These are phyloP conservation scores for Merops nubicus DNA, from an alignment of 2,113 vertebrate species.

Conservation along the genomic window DNA sequence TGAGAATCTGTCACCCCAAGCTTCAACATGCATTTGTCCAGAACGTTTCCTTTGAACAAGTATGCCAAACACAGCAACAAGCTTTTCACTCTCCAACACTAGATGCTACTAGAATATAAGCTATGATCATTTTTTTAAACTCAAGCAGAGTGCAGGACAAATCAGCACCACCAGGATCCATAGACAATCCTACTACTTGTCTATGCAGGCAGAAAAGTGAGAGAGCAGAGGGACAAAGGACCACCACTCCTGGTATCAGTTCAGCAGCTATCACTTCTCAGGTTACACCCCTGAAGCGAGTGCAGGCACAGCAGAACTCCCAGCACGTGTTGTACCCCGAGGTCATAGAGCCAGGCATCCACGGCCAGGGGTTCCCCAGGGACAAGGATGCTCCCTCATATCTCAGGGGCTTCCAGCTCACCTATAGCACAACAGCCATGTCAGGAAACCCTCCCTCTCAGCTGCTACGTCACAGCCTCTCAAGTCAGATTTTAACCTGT, in stretches of 20 bases:
- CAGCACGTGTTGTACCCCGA: rapidly evolving
- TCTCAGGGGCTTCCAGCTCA: neutral
- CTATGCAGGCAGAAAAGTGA: rapidly evolving
- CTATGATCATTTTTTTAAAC: neutral
- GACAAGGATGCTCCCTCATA: rapidly evolving
- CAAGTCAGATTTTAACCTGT: neutral
- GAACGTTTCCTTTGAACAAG: neutral
- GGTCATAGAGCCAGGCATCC: rapidly evolving
- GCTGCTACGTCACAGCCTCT: neutral
- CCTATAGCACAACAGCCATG: rapidly evolving
- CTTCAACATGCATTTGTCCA: neutral
- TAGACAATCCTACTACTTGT: rapidly evolving
- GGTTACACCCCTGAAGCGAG: rapidly evolving
- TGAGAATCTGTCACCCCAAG: neutral
- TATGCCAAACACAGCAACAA: neutral
- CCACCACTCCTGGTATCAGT: neutral
- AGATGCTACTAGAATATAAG: neutral
- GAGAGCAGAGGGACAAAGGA: rapidly evolving
- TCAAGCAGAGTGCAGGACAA: neutral
- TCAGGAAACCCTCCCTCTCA: rapidly evolving
- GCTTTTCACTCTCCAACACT: neutral
- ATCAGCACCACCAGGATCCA: neutral
- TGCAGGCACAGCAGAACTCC: neutral
- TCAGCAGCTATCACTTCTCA: neutral
- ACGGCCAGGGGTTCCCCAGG: rapidly evolving